Conservation (phyloP, 2,113 vertebrate genomes). For the Laticauda laticaudata region DNA sequence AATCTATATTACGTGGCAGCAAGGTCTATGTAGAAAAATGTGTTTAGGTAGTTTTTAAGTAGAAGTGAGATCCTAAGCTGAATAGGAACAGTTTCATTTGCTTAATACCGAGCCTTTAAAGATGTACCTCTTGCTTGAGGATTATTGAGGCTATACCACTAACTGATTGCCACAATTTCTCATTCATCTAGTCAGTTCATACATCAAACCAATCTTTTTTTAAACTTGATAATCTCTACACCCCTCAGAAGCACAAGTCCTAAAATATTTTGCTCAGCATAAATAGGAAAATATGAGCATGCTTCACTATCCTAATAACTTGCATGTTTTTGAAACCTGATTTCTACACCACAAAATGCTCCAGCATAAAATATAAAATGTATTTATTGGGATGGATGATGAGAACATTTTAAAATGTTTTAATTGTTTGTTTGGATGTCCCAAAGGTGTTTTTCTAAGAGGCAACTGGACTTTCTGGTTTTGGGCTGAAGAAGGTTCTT, state of each 20-base stretch:
- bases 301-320: not conserved
- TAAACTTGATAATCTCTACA: not conserved
- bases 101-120: not conserved
- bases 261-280: not conserved
- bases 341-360: not conserved
- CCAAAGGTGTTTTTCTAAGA: too few species aligned
- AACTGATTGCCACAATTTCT: not conserved
- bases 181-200: not conserved
- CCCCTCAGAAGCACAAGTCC: not conserved
- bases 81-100: not conserved
- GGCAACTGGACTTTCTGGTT: too few species aligned
- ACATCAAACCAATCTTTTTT: not conserved
- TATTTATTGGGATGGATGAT: not conserved
- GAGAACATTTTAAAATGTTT: not conserved
- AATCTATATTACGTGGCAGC: slow-evolving; percentile 58
- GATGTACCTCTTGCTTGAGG: not conserved
- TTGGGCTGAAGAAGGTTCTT: too few species aligned
- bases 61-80: not conserved
- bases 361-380: not conserved
- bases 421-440: not conserved
- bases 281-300: not conserved
- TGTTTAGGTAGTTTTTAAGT: slow-evolving; percentile 33
- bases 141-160: not conserved
- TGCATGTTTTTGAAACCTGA: not conserved
- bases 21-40: slow-evolving; percentile 41